phyloP scores from a whole-genome alignment of 1,140 invertebrate genomes.

The Macrotrachela quadricornifera region DNA sequence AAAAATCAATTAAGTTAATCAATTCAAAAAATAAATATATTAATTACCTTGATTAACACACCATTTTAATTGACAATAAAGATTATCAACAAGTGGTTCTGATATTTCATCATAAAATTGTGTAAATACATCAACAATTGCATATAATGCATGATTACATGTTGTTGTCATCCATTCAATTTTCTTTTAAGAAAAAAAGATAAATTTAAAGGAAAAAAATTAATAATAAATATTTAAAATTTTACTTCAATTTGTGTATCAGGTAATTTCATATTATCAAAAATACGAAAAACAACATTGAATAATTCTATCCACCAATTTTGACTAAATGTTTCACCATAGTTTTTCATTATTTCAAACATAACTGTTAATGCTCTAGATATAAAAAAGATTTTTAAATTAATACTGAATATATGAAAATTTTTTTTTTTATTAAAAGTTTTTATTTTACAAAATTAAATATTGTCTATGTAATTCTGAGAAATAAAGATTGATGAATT shows the following conservation, averaged over 20 bases:
- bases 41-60: slow-evolving; percentile 88
- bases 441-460: too few species aligned
- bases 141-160: slow-evolving; percentile 93
- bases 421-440: too few species aligned
- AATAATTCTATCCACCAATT: slow-evolving; percentile 99
- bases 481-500: too few species aligned
- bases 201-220: too few species aligned
- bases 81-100: slow-evolving; percentile 59
- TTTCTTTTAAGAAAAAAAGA: slow-evolving; percentile 36
- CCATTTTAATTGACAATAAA: slow-evolving; percentile 73
- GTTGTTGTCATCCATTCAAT: slow-evolving; percentile 99
- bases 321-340: slow-evolving; percentile 70
- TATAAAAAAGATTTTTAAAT: too few species aligned
- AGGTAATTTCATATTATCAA: slow-evolving; percentile 94
- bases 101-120: slow-evolving; percentile 84
- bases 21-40: too few species aligned
- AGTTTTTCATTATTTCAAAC: slow-evolving; percentile 93
- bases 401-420: too few species aligned
- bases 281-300: slow-evolving; percentile 89
- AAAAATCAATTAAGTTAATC: too few species aligned
- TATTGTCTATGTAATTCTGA: too few species aligned
- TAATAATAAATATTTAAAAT: slow-evolving; percentile 4
- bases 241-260: slow-evolving; percentile 69
- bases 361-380: slow-evolving; percentile 42
- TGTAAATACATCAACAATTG: slow-evolving; percentile 93